Base-by-base conservation (phyloP, 2,888 invertebrate species). In the Syrphus vitripennis region DNA sequence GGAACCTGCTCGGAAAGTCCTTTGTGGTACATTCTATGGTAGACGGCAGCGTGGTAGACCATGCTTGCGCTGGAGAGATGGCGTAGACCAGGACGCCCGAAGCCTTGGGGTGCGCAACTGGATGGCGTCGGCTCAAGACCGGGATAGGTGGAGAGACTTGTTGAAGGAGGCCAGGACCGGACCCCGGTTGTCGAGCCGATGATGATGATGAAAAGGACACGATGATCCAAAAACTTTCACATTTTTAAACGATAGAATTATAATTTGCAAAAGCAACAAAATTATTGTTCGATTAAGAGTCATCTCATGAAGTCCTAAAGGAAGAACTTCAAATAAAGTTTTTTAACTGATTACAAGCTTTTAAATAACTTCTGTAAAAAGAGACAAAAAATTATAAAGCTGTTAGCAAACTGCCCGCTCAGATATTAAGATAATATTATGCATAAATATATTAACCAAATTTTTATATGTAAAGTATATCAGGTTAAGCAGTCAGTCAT, bases 191-290 rank as follows among this genome's bases (percentile, higher is more conserved):
- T n/a, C n/a, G n/a, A n/a, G n/a, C n/a, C n/a, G n/a, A n/a, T n/a
- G n/a, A n/a, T n/a, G n/a, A 10, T 9, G 31, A 34, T 80, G 75
- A 34, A 34, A 12, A 9, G 88, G 83, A 3, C 88, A 89, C 5
- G 90, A 87, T 16, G 91, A n/a, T n/a, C n/a, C 24, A n/a, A 31
- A 53, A 1, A 83, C 55, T 21, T 21, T 45, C 3, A 75, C n/a
- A 7, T 29, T 42, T 7, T 67, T 9, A 1, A 72, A 78, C 12
- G 42, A 14, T 4, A 61, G 21, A 2, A 72, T 19, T 3, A 57
- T 16, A 7, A 16, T 24, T 37, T 83, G 69, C 12, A 79, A 10
- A 34, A 83, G 69, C 6, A 63, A 5, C 3, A 5, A 4, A 10
- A 10, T 21, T 12, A 65, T 10, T n/a, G 10, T 31, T 0, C 31